These are phyloP conservation scores for Acromyrmex heyeri DNA, from an alignment of 1,140 invertebrate genomes.

Conservation along the genomic window DNA sequence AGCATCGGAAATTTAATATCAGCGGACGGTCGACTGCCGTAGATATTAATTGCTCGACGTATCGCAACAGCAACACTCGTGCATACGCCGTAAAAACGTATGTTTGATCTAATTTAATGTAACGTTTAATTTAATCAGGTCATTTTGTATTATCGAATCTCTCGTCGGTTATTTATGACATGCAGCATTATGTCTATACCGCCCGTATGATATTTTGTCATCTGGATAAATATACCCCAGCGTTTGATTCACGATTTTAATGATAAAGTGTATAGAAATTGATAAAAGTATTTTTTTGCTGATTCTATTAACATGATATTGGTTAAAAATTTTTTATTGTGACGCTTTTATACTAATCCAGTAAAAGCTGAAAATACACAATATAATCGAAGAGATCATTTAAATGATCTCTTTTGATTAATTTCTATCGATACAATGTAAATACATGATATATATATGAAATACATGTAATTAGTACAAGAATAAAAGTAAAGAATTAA, in stretches of 20 bases:
- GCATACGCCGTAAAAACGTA: conserved; percentile 34
- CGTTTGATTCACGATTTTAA: background rate
- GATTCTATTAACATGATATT: background rate
- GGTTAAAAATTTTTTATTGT: background rate
- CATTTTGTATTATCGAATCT: conserved; percentile 27
- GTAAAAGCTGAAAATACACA: background rate
- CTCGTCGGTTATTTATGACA: conserved; percentile 43
- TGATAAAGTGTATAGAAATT: background rate
- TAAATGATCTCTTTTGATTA: background rate
- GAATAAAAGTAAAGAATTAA: conserved; percentile 63
- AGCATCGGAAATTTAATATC: conserved; percentile 63
- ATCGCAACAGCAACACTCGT: conserved; percentile 14
- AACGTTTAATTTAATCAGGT: conserved; percentile 46
- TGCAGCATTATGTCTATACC: conserved; percentile 9
- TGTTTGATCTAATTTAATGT: conserved; percentile 54
- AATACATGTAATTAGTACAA: background rate
- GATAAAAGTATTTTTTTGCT: background rate
- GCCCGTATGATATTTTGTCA: conserved; percentile 14
- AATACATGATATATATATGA: background rate
- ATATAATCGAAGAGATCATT: too few species aligned
- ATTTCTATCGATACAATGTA: background rate
- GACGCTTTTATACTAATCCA: background rate
- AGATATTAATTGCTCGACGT: conserved; percentile 57
- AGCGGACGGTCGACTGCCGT: conserved; percentile 23
- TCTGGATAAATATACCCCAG: background rate